Conservation (phyloP, 2,797 vertebrate genomes). For the Acanthurus lineatus region DNA sequence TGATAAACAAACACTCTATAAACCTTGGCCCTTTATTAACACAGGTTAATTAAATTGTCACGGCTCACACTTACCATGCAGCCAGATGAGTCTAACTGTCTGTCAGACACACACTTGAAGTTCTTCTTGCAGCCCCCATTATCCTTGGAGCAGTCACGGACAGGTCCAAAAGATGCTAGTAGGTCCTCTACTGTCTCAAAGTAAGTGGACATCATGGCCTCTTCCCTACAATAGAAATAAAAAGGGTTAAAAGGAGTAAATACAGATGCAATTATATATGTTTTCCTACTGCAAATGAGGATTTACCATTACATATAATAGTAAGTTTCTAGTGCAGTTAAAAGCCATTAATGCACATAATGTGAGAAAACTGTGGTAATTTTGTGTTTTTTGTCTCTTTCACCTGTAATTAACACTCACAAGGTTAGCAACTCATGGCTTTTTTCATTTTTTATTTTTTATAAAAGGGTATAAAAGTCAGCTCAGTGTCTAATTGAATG, state of each 20-base stretch:
- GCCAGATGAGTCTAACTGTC: conserved; percentile 94
- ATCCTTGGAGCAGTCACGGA: conserved; percentile 95
- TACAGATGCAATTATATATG: neutral
- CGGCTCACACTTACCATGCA: conserved; percentile 90
- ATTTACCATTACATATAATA: neutral
- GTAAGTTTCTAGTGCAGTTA: conserved; percentile 17
- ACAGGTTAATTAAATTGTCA: neutral
- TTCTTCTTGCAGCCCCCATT: conserved; percentile 98
- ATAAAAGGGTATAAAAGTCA: neutral
- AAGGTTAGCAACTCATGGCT: neutral
- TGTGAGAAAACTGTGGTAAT: no score
- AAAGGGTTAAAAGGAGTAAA: neutral
- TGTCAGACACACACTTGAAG: conserved; percentile 97
- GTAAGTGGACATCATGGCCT: conserved; percentile 97
- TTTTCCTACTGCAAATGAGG: conserved; percentile 3
- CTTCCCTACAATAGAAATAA: conserved; percentile 88
- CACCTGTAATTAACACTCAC: conserved; percentile 10
- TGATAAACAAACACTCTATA: neutral
- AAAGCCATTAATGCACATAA: neutral
- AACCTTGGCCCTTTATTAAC: neutral
- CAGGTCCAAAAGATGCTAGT: conserved; percentile 95
- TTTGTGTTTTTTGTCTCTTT: conserved; percentile 20
- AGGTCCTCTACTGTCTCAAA: conserved; percentile 97
- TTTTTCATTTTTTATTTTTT: neutral
- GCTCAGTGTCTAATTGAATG: neutral